phyloP scores from a whole-genome alignment of 2,797 vertebrate species.

The Urosaurus nigricauda region DNA sequence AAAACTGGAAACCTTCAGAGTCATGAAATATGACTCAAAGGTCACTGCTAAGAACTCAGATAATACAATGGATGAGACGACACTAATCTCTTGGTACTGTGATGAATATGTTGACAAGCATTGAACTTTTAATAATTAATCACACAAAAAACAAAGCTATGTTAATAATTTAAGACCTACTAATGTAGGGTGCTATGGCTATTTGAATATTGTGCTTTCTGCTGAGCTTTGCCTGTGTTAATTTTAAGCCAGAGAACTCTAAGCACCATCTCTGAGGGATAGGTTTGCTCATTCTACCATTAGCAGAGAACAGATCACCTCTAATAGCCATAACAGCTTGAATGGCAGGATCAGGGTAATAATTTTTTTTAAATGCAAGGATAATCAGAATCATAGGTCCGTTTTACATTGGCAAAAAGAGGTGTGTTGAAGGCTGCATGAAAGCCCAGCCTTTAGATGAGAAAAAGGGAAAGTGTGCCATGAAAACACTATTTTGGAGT shows the following conservation, averaged over 20 bases:
- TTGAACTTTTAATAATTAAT: slow-evolving; percentile 80
- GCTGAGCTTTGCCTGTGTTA: slow-evolving; percentile 65
- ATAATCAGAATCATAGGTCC: not conserved
- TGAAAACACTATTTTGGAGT: too few relatives aligned
- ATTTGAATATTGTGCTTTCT: slow-evolving; percentile 61
- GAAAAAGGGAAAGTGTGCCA: too few relatives aligned
- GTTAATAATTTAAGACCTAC: slow-evolving; percentile 71
- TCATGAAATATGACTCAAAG: slow-evolving; percentile 69
- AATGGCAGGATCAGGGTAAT: slow-evolving; percentile 12
- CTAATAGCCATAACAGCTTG: slow-evolving; percentile 28
- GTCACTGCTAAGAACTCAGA: slow-evolving; percentile 64
- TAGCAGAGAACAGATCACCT: slow-evolving; percentile 49
- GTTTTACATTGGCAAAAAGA: too few relatives aligned
- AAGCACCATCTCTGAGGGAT: slow-evolving; percentile 58
- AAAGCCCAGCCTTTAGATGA: too few relatives aligned
- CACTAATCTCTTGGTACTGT: slow-evolving; percentile 65
- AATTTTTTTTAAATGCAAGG: slow-evolving; percentile 28
- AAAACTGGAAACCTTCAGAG: slow-evolving; percentile 60
- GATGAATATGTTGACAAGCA: slow-evolving; percentile 73
- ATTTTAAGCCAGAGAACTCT: slow-evolving; percentile 68
- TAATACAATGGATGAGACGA: slow-evolving; percentile 58
- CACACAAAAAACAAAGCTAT: slow-evolving; percentile 71
- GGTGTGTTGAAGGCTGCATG: too few relatives aligned
- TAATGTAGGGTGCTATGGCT: slow-evolving; percentile 68
- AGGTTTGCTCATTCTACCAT: slow-evolving; percentile 38